phyloP scores from a whole-genome alignment of 2,797 vertebrate genomes.

The Kryptolebias ocellatus region DNA sequence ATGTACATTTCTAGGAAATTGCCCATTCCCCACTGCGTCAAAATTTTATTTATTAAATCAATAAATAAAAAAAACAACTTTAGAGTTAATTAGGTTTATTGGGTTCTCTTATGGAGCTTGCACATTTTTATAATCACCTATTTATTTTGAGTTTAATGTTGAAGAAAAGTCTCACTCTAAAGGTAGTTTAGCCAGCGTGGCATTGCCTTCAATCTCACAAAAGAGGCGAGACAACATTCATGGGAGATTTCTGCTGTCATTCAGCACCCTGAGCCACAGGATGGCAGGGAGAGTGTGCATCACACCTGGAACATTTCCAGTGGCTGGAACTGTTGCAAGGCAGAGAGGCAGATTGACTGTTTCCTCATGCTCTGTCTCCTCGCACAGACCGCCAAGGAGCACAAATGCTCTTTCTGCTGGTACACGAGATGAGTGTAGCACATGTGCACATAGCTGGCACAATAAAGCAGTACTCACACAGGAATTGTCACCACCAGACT shows the following conservation, averaged over 20 bases:
- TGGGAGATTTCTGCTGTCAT: background rate
- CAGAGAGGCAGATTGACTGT: slow-evolving; percentile 45
- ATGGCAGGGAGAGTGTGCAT: slow-evolving; percentile 9
- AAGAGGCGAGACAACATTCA: background rate
- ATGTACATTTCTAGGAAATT: too few relatives aligned
- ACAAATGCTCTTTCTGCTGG: slow-evolving; percentile 67
- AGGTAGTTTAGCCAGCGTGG: too few relatives aligned
- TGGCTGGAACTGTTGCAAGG: slow-evolving; percentile 25
- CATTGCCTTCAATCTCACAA: slow-evolving; percentile 2
- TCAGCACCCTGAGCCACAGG: slow-evolving; percentile 9
- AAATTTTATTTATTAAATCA: too few relatives aligned
- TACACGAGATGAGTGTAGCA: slow-evolving; percentile 56
- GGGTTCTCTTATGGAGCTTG: too few relatives aligned
- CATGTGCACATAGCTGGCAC: slow-evolving; percentile 66
- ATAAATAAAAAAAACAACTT: too few relatives aligned
- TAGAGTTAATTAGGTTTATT: too few relatives aligned
- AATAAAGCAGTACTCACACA: slow-evolving; percentile 53
- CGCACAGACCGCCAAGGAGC: slow-evolving; percentile 54
- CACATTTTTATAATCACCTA: too few relatives aligned
- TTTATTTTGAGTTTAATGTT: too few relatives aligned
- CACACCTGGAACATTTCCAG: slow-evolving; percentile 34
- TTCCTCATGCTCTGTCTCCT: slow-evolving; percentile 67
- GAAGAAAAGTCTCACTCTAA: too few relatives aligned
- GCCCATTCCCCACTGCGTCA: too few relatives aligned
- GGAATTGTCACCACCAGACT: slow-evolving; percentile 69